Base-by-base conservation (phyloP, 2,113 vertebrate species). In the Syrmaticus mikado region DNA sequence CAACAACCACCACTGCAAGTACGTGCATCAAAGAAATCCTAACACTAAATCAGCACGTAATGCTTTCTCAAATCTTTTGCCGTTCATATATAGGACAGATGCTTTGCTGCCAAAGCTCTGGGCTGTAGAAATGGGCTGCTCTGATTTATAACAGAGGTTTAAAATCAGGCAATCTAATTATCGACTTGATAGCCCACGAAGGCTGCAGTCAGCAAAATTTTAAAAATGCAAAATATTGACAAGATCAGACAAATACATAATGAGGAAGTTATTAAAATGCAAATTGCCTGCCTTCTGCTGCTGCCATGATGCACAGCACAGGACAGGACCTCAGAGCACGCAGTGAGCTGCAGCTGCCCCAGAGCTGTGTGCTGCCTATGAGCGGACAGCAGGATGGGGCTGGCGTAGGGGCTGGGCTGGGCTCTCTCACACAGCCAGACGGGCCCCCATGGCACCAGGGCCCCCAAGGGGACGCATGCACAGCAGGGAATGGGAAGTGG, bases 171-270 rank as follows among this genome's bases (percentile, higher is more conserved):
- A 68, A 84, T 86, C 76, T 86, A 95, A 94, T 95, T 88, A 96
- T 90, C 0, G 7, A 90, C 80, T 72, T 70, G 82, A 92, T 90
- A 90, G 93, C 58, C 80, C 82, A 76, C 88, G 68, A 65, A 1
- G 3, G 43, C 80, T 78, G 80, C 82, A 86, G 82, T 96, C 96
- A 96, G 93, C 94, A 90, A 88, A 88, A 92, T 53, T 82, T 75
- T 0, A 81, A 94, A 95, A 90, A 95, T 94, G 90, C 82, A 90
- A 94, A 96, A 94, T 97, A 95, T 92, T 95, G 85, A 96, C 93
- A 86, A 90, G 93, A 93, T 76, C 80, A 90, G 92, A 93, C 85
- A 97, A 95, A 95, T 88, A 94, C 66, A 79, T 95, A 94, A 94
- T 79, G 77, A 94, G 76, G 68, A 61, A 88, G 92, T 91, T 95